These are phyloP conservation scores for Aphaenogaster rudis DNA, from an alignment of 1,140 invertebrate genomes.

Conservation along the genomic window DNA sequence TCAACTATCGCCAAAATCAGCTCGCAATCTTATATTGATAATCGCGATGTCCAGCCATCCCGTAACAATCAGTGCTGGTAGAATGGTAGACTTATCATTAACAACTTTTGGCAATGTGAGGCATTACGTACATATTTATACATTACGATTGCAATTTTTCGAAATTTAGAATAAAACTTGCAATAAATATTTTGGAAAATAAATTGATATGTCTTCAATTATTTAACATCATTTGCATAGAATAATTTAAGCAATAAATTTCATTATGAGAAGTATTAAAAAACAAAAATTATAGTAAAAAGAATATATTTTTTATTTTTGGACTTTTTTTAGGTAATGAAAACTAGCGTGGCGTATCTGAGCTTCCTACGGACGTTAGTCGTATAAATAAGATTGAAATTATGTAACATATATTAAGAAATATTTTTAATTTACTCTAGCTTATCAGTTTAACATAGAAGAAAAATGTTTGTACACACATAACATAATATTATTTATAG, in stretches of 20 bases:
- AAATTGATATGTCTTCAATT: background rate
- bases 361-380: conserved; percentile 54
- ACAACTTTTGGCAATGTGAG: conserved; percentile 67
- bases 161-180: background rate
- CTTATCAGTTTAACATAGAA: background rate
- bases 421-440: background rate
- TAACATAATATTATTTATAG: conserved; percentile 3
- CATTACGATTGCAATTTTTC: no score
- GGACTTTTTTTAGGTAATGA: conserved; percentile 37
- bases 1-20: conserved; percentile 63
- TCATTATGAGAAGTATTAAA: background rate
- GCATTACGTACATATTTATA: background rate
- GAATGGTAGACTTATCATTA: conserved; percentile 71
- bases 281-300: background rate
- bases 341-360: conserved; percentile 51
- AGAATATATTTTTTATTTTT: background rate
- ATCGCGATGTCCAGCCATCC: conserved; percentile 70
- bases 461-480: background rate
- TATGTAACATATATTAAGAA: no score
- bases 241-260: background rate
- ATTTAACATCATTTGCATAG: background rate
- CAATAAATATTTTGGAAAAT: background rate
- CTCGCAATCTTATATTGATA: conserved; percentile 70
- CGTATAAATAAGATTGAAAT: conserved; percentile 32
- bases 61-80: conserved; percentile 75